Percentiles rank a stretch among this genome's conserved stretches.
Evolutionary conservation across 2,113 vertebrate genomes (phyloP).

Genomic region (Silurus asotus): DNA sequence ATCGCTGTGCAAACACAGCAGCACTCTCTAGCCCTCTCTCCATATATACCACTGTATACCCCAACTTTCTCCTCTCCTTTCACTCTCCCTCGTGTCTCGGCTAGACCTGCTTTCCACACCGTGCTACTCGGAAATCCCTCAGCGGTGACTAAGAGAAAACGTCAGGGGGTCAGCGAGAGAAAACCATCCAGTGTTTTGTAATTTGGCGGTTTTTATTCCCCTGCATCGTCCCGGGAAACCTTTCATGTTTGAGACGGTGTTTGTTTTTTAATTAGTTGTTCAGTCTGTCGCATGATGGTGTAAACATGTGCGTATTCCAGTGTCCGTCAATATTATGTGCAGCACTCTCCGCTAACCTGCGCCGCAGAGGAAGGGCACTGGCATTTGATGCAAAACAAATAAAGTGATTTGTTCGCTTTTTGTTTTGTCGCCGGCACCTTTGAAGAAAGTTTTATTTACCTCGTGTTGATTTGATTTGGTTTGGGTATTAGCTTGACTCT

Average conservation of each 20-base stretch:
- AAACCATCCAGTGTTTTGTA: constrained; percentile 63
- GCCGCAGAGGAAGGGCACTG: constrained; percentile 66
- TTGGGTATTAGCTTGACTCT: constrained; percentile 67
- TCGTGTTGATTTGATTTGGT: constrained; percentile 69
- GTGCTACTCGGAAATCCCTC: constrained; percentile 64
- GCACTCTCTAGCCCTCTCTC: constrained; percentile 87
- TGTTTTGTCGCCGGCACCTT: constrained; percentile 69
- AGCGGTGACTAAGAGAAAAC: constrained; percentile 29
- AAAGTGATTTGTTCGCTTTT: constrained; percentile 78
- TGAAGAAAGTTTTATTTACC: constrained; percentile 75
- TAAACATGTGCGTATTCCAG: constrained; percentile 76
- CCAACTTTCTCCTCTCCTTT: constrained; percentile 73
- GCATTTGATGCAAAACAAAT: constrained; percentile 80
- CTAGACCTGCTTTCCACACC: constrained; percentile 52
- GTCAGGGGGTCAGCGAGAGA: constrained; percentile 40
- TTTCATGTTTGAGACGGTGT: constrained; percentile 74
- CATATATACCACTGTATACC: constrained; percentile 90
- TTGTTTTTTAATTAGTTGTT: constrained; percentile 80
- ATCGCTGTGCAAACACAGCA: constrained; percentile 99
- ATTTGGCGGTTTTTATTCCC: constrained; percentile 75
- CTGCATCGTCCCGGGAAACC: constrained; percentile 71
- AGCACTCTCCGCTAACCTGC: constrained; percentile 72
- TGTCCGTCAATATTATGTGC: constrained; percentile 76
- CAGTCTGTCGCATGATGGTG: constrained; percentile 69
- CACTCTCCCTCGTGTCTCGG: constrained; percentile 57